Conservation (phyloP, 2,113 vertebrate species). For the Nyctereutes procyonoides region DNA sequence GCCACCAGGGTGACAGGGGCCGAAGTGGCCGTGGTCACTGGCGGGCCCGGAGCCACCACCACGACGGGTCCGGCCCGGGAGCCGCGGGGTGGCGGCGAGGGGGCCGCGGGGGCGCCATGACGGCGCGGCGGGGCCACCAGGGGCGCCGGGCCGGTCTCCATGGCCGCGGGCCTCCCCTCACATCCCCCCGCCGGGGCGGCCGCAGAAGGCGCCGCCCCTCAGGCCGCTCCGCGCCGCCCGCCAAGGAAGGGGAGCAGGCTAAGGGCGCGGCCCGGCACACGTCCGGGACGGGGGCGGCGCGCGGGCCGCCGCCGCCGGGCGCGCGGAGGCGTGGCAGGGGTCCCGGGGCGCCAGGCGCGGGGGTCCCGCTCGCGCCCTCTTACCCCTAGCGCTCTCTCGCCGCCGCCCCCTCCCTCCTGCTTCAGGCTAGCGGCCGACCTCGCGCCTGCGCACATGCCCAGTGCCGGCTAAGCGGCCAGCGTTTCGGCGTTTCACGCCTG, state of each 20-base stretch:
- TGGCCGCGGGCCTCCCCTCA: conserved; percentile 85
- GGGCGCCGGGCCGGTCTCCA: conserved; percentile 87
- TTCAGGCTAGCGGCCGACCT: conserved; percentile 25
- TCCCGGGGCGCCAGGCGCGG: neutral
- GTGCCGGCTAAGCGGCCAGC: conserved; percentile 1
- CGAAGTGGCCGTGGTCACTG: conserved; percentile 79
- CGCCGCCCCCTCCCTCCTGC: conserved; percentile 63
- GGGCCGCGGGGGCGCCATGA: conserved; percentile 78
- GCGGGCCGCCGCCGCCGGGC: neutral
- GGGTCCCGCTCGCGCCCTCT: conserved; percentile 37
- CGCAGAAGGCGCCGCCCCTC: conserved; percentile 79
- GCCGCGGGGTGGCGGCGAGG: conserved; percentile 82
- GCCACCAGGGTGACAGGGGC: conserved; percentile 44
- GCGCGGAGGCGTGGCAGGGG: neutral
- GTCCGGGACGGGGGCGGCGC: conserved; percentile 53
- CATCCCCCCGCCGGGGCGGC: conserved; percentile 83
- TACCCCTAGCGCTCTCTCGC: conserved; percentile 22
- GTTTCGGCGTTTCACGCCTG: conserved; percentile 67
- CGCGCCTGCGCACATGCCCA: conserved; percentile 75
- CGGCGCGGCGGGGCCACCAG: conserved; percentile 84
- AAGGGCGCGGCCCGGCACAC: conserved; percentile 66
- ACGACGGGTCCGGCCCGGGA: conserved; percentile 82
- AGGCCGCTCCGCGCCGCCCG: conserved; percentile 65
- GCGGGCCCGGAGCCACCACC: conserved; percentile 85
- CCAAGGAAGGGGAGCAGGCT: conserved; percentile 61